A percentile compares a stretch with the other conserved stretches of the same genome.
Evolutionary conservation across 2,888 invertebrate species (phyloP).

Genomic region (Melieria picta): DNA sequence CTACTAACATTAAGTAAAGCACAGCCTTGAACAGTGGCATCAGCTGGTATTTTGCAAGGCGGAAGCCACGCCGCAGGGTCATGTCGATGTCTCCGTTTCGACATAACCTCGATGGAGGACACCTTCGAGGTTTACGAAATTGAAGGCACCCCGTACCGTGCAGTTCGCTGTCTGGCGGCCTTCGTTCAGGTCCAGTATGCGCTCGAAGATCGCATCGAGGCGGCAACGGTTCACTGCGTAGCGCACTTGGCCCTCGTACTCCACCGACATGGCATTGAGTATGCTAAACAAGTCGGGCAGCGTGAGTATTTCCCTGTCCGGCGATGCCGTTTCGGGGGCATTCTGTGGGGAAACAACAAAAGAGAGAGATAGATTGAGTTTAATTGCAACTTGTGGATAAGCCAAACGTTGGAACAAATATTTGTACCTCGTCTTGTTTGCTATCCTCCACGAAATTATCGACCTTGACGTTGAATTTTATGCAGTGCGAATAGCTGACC

Average conservation of each 20-base stretch:
- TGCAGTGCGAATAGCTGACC: constrained; percentile 58
- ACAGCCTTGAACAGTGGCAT: constrained; percentile 9
- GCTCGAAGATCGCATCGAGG: constrained; percentile 64
- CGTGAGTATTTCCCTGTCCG: constrained; percentile 33
- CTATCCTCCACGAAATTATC: constrained; percentile 39
- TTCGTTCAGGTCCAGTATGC: constrained; percentile 58
- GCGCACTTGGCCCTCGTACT: constrained; percentile 46
- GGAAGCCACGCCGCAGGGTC: constrained; percentile 29
- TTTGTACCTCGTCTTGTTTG: constrained; percentile 21
- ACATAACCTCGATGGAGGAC: constrained; percentile 60
- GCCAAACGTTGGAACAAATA: too few relatives aligned
- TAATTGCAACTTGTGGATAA: not conserved
- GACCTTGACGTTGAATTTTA: constrained; percentile 60
- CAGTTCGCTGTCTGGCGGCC: constrained; percentile 10
- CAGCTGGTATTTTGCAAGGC: not conserved
- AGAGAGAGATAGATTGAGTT: not conserved
- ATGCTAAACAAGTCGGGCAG: constrained; percentile 54
- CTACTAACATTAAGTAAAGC: not conserved
- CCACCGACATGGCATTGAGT: constrained; percentile 47
- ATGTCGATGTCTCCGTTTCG: constrained; percentile 56
- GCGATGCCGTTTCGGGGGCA: not conserved
- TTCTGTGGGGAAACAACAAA: not conserved
- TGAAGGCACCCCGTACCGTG: not conserved
- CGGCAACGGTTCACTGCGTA: constrained; percentile 62
- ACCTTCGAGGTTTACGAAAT: constrained; percentile 40